Evolutionary conservation across 92 coral and sea anemone genomes (phyloP).

Genomic region (Galaxea fascicularis): DNA sequence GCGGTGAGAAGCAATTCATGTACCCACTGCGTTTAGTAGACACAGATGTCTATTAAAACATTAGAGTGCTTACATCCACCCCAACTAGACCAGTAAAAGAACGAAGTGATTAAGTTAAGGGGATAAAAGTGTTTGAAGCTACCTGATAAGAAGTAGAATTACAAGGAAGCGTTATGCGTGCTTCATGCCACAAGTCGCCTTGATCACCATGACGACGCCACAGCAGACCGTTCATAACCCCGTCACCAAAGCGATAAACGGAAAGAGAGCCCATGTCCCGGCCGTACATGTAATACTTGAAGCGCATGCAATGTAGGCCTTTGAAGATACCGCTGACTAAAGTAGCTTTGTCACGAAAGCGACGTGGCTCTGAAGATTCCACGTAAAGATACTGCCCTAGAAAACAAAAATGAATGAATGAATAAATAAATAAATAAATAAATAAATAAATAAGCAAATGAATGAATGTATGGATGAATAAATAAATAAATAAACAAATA

Average conservation of each 20-base stretch:
- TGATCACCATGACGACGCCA: constrained; percentile 87
- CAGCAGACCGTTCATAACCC: constrained; percentile 64
- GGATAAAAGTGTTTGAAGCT: background rate
- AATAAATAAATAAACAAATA: no score
- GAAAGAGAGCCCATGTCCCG: constrained; percentile 77
- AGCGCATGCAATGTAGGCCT: constrained; percentile 89
- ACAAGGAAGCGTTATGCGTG: constrained; percentile 72
- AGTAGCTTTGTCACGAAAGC: constrained; percentile 76
- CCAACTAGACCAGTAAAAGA: no score
- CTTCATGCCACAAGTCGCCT: constrained; percentile 87
- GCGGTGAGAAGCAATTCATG: no score
- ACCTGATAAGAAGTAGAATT: constrained; percentile 78
- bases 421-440: background rate
- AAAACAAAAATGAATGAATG: background rate
- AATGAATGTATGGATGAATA: no score
- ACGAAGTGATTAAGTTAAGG: background rate
- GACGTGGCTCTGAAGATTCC: constrained; percentile 92
- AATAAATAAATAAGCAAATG: no score
- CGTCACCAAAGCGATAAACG: constrained; percentile 84
- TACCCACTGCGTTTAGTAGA: no score
- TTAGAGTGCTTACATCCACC: no score
- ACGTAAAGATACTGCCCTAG: constrained; percentile 87
- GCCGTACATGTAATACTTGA: constrained; percentile 91
- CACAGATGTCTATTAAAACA: no score
- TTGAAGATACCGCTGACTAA: constrained; percentile 81